A percentile compares a stretch with the other conserved stretches of the same genome.
phyloP scores from a whole-genome alignment of 2,113 vertebrate species.

The Willisornis vidua region DNA sequence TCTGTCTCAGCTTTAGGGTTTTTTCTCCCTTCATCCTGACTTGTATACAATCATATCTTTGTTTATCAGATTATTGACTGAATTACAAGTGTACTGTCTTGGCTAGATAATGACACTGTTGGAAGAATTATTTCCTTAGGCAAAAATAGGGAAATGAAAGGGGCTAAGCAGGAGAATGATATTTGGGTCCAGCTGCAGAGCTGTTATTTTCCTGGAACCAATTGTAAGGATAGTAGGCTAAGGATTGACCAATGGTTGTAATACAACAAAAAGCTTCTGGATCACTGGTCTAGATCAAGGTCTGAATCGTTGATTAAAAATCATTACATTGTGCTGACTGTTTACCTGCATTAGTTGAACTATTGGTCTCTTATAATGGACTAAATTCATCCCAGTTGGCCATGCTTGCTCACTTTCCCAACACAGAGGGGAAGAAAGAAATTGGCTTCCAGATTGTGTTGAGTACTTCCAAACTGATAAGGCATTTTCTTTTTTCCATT shows the following conservation, averaged over 20 bases:
- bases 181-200: not conserved
- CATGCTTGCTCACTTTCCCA: not conserved
- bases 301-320: not conserved
- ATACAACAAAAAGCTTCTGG: not conserved
- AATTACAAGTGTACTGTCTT: not conserved
- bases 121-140: not conserved
- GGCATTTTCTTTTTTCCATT: not conserved
- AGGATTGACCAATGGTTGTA: not conserved
- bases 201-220: not conserved
- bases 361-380: not conserved
- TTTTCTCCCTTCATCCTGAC: not conserved
- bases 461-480: not conserved
- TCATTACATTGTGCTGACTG: not conserved
- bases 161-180: not conserved
- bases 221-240: not conserved
- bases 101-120: not conserved
- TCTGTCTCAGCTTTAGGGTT: not conserved
- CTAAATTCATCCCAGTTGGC: constrained; percentile 2
- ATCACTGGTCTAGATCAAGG: not conserved
- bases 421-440: not conserved
- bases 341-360: not conserved
- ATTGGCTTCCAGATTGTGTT: not conserved
- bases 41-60: not conserved
- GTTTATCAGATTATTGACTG: not conserved
- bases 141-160: not conserved